Evolutionary conservation across 2,113 vertebrate genomes (phyloP), one percentile per base, ranked within the genome.

Genomic region (Sander vitreus): DNA sequence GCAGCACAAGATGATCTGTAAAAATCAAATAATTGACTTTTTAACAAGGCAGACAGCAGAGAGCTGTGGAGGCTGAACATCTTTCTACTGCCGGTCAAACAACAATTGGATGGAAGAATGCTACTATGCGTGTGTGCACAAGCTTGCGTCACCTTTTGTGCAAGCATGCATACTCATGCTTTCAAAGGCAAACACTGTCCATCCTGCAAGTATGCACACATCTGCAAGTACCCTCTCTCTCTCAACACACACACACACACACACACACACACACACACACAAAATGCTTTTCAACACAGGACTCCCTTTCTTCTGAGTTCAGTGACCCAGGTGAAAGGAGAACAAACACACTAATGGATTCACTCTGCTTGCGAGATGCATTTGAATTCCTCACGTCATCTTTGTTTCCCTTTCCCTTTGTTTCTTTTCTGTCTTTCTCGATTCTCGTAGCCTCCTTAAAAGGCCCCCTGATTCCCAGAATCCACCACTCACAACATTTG

Each of bases 281-380:
- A 65, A 67, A 67, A 58, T 72, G 51, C 59, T 39, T 4, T 68
- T 65, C 47, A 45, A 78, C 73, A 58, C 73, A 73, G 65, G 59
- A 80, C 25, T 72, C 50, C 80, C 73, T 81, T 58, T 78, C 67
- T 68, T 64, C 48, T 50, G 79, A 84, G 89, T 71, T 88, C 89
- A 90, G 76, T 91, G 89, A 93, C 89, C 92, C 88, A 73, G 60
- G 27, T 89, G 79, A 88, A 88, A 91, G 89, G 80, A 90, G 88
- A 86, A 86, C 85, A 89, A 89, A 90, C 84, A 84, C 4, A 60
- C 83, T 90, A 88, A 93, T 91, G 91, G 88, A 91, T 93, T 91
- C 91, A 89, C 85, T 84, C 82, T 85, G 86, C 81, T 79, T 83
- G 77, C 69, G 80, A 55, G 74, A 82, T 62, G 64, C 62, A 59